phyloP scores from a whole-genome alignment of 2,888 invertebrate genomes.

The Smittia sp. region DNA sequence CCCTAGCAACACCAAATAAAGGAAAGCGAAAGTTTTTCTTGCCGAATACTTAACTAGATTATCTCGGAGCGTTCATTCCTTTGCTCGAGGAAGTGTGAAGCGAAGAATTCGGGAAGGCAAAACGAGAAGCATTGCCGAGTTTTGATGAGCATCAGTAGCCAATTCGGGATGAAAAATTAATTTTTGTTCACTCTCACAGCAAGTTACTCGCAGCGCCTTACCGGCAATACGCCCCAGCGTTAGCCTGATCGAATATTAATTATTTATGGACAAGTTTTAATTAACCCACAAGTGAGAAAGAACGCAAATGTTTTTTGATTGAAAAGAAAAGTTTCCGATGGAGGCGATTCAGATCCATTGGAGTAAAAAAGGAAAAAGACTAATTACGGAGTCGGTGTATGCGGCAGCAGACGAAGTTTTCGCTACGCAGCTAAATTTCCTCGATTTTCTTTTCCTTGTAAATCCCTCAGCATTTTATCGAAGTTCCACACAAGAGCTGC shows the following conservation, averaged over 20 bases:
- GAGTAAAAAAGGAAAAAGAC: neutral
- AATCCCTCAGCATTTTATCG: neutral
- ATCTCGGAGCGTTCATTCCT: too few species aligned
- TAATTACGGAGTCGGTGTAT: neutral
- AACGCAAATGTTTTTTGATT: neutral
- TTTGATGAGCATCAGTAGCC: neutral
- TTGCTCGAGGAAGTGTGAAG: too few species aligned
- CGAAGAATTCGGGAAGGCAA: too few species aligned
- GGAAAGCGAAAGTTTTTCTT: too few species aligned
- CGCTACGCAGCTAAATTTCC: neutral
- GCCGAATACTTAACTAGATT: too few species aligned
- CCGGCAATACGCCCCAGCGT: neutral
- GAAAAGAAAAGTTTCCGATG: neutral
- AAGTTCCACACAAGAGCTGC: neutral
- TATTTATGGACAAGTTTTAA: constrained; percentile 25
- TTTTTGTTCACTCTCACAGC: neutral
- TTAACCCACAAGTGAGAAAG: constrained; percentile 9
- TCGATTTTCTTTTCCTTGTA: neutral
- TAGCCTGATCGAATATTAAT: constrained; percentile 31
- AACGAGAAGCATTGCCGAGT: too few species aligned
- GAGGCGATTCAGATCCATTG: neutral
- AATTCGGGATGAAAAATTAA: neutral
- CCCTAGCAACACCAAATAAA: too few species aligned
- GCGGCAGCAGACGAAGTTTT: neutral
- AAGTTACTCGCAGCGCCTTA: neutral